Base-by-base conservation (phyloP, 2,797 vertebrate species). In the Melanotaenia nigrans region DNA sequence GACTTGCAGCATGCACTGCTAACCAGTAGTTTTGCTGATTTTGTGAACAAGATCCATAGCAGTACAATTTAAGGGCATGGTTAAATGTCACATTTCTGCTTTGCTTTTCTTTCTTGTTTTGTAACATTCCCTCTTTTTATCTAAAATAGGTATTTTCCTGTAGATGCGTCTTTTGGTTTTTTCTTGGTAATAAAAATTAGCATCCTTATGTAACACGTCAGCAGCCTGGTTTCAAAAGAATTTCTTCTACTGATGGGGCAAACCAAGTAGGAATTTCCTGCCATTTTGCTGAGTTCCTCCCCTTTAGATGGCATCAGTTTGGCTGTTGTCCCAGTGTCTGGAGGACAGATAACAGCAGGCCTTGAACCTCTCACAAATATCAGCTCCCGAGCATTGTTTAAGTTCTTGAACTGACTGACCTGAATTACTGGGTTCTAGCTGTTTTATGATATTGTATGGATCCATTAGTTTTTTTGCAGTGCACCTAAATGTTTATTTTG, bases 191-290 rank as follows among this genome's bases (percentile, higher is more conserved):
- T 59, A 73, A 67, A 24, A 65, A 49, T 60, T 53, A 32, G 42
- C 40, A 73, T 79, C 61, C 67, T 78, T 65, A 56, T 75, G 10
- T 68, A 86, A 74, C 73, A 65, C 71, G 84, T 85, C 38, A 65
- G 66, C 47, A 45, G 81, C 73, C 63, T 65, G 71, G 75, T 81
- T 88, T 82, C 49, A 71, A 73, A 89, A 86, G 59, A 77, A 84
- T 87, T 75, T 82, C 71, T 86, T 81, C 64, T 78, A 60, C 73
- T 79, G 80, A 73, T 86, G 82, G 84, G 88, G 77, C 77, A 72
- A 84, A 88, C 73, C 74, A 74, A 92, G 77, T 75, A 82, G 92
- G 93, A 92, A 94, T 95, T 94, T 95, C 93, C 94, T 89, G 89
- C 86, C 77, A 93, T 94, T 95, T 94, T 88, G 81, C 77, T 86